A percentile compares a stretch with the other conserved stretches of the same genome.
phyloP scores from a whole-genome alignment of 2,797 vertebrate genomes.

The Leuciscus waleckii region DNA sequence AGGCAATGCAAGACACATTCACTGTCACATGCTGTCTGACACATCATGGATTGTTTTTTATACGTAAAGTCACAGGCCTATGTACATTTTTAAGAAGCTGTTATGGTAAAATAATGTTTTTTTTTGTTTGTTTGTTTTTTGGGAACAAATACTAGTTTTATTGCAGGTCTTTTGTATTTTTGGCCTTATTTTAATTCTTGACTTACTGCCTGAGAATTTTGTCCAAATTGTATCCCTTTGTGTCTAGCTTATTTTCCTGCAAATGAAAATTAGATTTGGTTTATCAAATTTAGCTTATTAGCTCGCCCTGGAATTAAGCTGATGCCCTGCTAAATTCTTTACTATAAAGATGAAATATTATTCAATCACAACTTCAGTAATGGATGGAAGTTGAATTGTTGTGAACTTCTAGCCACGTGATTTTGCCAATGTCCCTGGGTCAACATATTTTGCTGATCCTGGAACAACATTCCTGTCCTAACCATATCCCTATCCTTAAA shows the following conservation, averaged over 20 bases:
- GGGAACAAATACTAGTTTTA: background rate
- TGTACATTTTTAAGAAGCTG: too few relatives aligned
- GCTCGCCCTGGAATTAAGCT: background rate
- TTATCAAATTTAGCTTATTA: conserved; percentile 12
- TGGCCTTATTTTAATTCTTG: background rate
- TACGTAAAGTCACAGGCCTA: too few relatives aligned
- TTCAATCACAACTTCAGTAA: conserved; percentile 7
- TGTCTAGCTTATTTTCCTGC: background rate
- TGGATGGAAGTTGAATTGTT: background rate
- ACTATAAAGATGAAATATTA: background rate
- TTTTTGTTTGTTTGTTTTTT: background rate
- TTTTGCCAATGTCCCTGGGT: background rate
- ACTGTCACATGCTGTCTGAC: background rate
- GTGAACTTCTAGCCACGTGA: background rate
- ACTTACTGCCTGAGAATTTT: background rate
- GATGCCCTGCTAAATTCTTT: conserved; percentile 6
- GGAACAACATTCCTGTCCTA: too few relatives aligned
- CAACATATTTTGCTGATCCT: too few relatives aligned
- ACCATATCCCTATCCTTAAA: too few relatives aligned
- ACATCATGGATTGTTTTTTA: too few relatives aligned
- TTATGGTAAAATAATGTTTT: background rate
- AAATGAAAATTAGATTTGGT: conserved; percentile 12
- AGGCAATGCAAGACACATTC: background rate
- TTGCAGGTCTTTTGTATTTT: background rate
- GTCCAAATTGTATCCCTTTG: background rate